A percentile compares a stretch with the other conserved stretches of the same genome.
These are phyloP conservation scores for Cygnus olor DNA, from an alignment of 2,797 vertebrate species.

Conservation along the genomic window DNA sequence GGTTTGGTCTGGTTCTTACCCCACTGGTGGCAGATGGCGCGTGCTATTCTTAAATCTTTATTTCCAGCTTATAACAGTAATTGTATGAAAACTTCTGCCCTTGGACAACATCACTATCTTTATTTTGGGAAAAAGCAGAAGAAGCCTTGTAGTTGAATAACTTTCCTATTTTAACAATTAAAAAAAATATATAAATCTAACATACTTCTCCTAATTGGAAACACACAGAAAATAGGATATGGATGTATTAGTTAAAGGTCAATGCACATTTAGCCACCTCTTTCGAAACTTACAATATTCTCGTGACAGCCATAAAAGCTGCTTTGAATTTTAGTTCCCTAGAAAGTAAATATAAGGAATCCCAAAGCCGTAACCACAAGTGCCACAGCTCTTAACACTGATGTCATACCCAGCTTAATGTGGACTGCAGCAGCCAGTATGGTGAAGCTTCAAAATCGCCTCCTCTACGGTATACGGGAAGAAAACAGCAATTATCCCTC, in stretches of 20 bases:
- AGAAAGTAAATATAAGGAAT: slow-evolving; percentile 73
- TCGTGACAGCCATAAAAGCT: slow-evolving; percentile 63
- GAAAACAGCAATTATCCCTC: slow-evolving; percentile 22
- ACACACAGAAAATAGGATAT: slow-evolving; percentile 53
- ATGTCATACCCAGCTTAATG: slow-evolving; percentile 25
- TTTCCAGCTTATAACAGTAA: slow-evolving; percentile 33
- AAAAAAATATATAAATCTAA: not conserved
- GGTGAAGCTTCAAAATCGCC: not conserved
- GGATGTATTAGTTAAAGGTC: slow-evolving; percentile 47
- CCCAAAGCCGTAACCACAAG: slow-evolving; percentile 54
- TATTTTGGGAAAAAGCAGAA: slow-evolving; percentile 9
- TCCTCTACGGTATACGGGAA: not conserved
- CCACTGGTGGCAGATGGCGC: not conserved
- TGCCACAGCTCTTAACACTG: slow-evolving; percentile 47
- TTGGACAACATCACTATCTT: not conserved
- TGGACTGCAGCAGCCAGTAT: slow-evolving; percentile 16
- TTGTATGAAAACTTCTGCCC: not conserved
- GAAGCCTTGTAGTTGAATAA: slow-evolving; percentile 10
- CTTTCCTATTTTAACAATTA: not conserved
- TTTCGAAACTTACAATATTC: slow-evolving; percentile 55
- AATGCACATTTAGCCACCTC: slow-evolving; percentile 31
- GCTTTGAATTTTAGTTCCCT: slow-evolving; percentile 75
- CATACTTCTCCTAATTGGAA: slow-evolving; percentile 51
- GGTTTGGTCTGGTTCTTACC: not conserved
- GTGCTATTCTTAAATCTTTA: slow-evolving; percentile 5